Evolutionary conservation across 2,113 vertebrate genomes (phyloP).

Genomic region (Rhodinocichla rosea): DNA sequence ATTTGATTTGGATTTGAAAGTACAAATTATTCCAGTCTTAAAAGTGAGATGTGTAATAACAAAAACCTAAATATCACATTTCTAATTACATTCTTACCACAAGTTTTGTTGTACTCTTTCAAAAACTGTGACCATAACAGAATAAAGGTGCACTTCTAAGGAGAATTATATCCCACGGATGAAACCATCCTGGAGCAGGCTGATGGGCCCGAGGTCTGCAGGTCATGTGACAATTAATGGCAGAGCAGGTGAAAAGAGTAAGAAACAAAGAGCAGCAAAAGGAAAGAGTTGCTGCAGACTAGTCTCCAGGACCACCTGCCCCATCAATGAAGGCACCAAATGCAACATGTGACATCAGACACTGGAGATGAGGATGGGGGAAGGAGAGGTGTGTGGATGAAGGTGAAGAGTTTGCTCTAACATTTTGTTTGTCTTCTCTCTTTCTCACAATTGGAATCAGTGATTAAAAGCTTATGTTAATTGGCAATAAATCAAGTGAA

Average conservation of each 20-base stretch:
- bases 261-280: neutral
- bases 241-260: neutral
- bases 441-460: neutral
- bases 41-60: neutral
- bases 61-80: neutral
- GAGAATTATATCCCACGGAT: neutral
- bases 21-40: neutral
- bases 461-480: neutral
- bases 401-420: neutral
- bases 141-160: neutral
- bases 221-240: neutral
- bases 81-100: constrained; percentile 7
- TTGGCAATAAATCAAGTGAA: neutral
- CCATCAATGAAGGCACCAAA: neutral
- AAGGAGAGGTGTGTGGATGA: neutral
- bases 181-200: neutral
- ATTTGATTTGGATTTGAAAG: constrained; percentile 31
- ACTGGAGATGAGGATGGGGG: neutral
- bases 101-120: neutral
- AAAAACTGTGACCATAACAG: neutral
- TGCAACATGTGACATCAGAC: rapidly evolving
- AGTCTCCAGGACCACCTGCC: neutral
- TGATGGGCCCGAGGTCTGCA: neutral
- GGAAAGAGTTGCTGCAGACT: neutral
- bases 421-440: neutral